Conservation (phyloP, 2,888 invertebrate species). For the Pristionchus entomophagus region DNA sequence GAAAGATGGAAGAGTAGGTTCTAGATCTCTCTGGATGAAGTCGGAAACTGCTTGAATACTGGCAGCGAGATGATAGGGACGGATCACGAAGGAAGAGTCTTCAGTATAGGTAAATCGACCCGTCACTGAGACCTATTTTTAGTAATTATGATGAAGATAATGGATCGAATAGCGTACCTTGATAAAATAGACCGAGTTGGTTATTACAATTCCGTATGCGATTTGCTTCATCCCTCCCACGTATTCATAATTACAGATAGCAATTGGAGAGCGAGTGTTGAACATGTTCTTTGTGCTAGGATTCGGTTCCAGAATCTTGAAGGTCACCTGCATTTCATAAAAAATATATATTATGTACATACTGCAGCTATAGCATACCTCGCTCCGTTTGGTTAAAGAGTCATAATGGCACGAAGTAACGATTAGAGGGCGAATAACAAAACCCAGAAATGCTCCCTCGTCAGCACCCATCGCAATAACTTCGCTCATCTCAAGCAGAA, state of each 20-base stretch:
- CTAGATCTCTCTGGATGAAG: slow-evolving; percentile 10
- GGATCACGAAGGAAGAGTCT: background rate
- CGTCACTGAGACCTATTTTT: background rate
- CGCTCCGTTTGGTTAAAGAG: background rate
- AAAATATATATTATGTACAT: background rate
- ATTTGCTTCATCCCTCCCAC: background rate
- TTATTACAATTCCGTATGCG: background rate
- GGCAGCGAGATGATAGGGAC: background rate
- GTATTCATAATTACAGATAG: background rate
- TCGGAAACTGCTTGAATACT: background rate
- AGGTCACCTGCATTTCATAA: background rate
- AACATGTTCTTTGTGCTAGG: background rate
- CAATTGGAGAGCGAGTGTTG: background rate
- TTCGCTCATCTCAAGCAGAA: slow-evolving; percentile 6
- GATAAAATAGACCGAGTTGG: background rate
- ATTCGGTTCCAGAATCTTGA: background rate
- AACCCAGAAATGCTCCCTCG: background rate
- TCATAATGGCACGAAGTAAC: background rate
- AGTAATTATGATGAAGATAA: background rate
- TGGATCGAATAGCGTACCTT: background rate
- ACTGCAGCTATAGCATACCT: background rate
- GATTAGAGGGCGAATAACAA: background rate
- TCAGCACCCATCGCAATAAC: background rate
- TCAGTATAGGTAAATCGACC: background rate
- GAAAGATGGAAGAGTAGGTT: background rate